Percentiles rank a stretch among this genome's conserved stretches.
Conservation (phyloP, 1,140 invertebrate species). For the Muscidifurax raptorellus region DNA sequence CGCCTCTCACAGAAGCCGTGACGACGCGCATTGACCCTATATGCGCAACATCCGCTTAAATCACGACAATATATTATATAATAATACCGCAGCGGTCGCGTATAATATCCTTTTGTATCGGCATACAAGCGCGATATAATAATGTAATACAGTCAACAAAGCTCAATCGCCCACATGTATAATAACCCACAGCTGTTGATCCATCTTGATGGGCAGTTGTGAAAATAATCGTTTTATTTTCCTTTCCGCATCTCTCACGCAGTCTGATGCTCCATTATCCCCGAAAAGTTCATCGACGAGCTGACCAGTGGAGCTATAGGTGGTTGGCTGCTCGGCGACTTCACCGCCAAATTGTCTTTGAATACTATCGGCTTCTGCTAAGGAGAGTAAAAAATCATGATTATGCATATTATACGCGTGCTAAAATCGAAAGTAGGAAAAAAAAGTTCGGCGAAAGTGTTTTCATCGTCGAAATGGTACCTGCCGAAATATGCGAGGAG, state of each 20-base stretch:
- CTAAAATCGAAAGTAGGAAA: background rate
- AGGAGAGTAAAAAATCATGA: background rate
- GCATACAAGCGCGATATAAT: too few relatives aligned
- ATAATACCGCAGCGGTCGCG: too few relatives aligned
- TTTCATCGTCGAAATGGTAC: background rate
- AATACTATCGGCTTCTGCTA: conserved; percentile 7
- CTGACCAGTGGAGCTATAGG: background rate
- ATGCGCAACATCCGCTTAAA: too few relatives aligned
- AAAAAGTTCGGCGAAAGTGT: background rate
- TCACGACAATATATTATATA: too few relatives aligned
- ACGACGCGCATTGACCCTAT: too few relatives aligned
- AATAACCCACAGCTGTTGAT: too few relatives aligned
- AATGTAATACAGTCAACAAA: too few relatives aligned
- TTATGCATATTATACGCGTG: too few relatives aligned
- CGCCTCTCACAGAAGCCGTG: too few relatives aligned
- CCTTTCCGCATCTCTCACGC: background rate
- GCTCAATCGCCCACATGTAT: too few relatives aligned
- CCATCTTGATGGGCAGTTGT: too few relatives aligned
- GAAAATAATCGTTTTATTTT: background rate
- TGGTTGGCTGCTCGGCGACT: conserved; percentile 11
- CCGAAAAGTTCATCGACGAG: background rate
- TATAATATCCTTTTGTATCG: too few relatives aligned
- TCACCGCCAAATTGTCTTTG: background rate
- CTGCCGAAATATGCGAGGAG: conserved; percentile 28
- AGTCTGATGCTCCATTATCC: background rate